Percentiles rank a stretch among this genome's conserved stretches.
Conservation (phyloP, 2,113 vertebrate genomes). For the Leptocoma aspasia region DNA sequence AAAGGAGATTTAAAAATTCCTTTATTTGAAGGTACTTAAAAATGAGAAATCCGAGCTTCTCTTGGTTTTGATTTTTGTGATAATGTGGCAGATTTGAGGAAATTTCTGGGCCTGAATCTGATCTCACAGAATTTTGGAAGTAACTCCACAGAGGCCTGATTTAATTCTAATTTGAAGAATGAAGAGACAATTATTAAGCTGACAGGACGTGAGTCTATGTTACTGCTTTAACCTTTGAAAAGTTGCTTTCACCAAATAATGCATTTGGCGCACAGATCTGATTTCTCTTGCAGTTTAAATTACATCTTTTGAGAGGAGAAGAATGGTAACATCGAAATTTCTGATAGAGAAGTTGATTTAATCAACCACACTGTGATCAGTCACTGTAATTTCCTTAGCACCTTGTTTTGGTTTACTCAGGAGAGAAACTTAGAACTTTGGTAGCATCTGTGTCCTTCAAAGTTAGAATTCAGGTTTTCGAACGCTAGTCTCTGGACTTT, state of each 20-base stretch:
- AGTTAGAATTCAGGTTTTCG: not conserved
- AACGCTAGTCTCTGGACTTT: not conserved
- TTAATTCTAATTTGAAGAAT: not conserved
- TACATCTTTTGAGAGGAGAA: fast-evolving
- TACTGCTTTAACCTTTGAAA: not conserved
- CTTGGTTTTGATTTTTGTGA: not conserved
- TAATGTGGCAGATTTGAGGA: not conserved
- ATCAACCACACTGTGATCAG: not conserved
- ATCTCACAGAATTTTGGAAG: not conserved
- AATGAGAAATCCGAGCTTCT: fast-evolving
- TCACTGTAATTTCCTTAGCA: not conserved
- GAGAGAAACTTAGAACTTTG: not conserved
- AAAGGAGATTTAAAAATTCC: not conserved
- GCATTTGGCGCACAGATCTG: not conserved
- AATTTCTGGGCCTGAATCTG: not conserved
- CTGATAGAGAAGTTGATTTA: not conserved
- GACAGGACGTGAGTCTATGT: not conserved
- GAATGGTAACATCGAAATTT: not conserved
- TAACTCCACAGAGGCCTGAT: not conserved
- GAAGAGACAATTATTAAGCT: not conserved
- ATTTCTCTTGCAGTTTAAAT: not conserved
- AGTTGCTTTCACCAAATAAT: not conserved
- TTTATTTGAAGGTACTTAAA: not conserved
- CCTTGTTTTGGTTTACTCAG: not conserved
- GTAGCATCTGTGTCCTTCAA: not conserved